Conservation (phyloP, 1,140 invertebrate species). For the Drosophila nebulosa region DNA sequence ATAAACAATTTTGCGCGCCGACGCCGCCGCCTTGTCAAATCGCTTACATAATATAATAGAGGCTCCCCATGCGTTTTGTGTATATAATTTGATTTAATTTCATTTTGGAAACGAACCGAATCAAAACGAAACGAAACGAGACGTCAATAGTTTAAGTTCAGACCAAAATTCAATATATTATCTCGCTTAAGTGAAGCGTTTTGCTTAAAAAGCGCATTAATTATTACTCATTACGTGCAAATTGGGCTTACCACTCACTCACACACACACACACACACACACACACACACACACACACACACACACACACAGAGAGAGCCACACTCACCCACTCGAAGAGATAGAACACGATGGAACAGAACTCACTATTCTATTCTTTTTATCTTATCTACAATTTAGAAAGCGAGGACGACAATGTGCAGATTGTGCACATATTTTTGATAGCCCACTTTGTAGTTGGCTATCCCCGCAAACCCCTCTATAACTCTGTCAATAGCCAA, state of each 20-base stretch:
- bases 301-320: neutral
- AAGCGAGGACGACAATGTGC: slow-evolving; percentile 4
- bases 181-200: neutral
- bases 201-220: slow-evolving; percentile 38
- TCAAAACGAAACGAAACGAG: neutral
- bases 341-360: neutral
- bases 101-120: slow-evolving; percentile 14
- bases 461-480: neutral
- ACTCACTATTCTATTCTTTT: neutral
- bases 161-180: slow-evolving; percentile 41
- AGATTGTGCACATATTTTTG: neutral
- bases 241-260: slow-evolving; percentile 6
- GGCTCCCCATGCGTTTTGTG: slow-evolving; percentile 25
- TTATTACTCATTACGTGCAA: slow-evolving; percentile 60
- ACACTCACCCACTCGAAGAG: neutral
- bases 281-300: neutral
- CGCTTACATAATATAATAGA: slow-evolving; percentile 53
- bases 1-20: slow-evolving; percentile 59
- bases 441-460: neutral
- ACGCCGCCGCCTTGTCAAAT: slow-evolving; percentile 44
- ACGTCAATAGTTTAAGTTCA: slow-evolving; percentile 22
- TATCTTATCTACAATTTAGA: slow-evolving; percentile 5
- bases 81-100: slow-evolving; percentile 34
- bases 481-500: neutral
- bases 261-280: neutral